Base-by-base conservation (phyloP, 2,113 vertebrate species). In the Pyxicephalus adspersus region DNA sequence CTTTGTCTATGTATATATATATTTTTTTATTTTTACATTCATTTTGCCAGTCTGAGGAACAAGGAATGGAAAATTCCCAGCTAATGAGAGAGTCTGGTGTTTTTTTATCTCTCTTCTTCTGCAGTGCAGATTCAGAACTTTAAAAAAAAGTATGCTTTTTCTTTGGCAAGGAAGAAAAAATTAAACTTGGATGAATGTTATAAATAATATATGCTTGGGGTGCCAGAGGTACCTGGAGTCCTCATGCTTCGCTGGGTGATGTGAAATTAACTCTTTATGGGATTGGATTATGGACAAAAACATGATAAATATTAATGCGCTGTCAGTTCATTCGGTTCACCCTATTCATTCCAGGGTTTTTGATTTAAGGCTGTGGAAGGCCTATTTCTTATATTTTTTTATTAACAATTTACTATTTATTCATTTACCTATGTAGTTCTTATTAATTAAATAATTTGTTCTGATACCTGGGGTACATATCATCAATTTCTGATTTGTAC, bases 171-270 rank as follows among this genome's bases (percentile, higher is more conserved):
- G 85, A 87, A 87, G 83, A 85, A 90, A 85, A 91, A 91, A 93
- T 94, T 92, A 93, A 93, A 92, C 84, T 93, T 92, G 90, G 89
- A 92, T 94, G 89, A 89, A 85, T 86, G 83, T 88, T 87, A 91
- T 94, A 91, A 93, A 94, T 94, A 94, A 93, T 93, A 85, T 85
- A 94, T 93, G 89, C 71, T 87, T 88, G 86, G 88, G 86, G 89
- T 89, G 80, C 80, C 80, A 65, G 81, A 87, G 89, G 85, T 86
- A 91, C 88, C 87, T 87, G 83, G 83, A 65, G 79, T 85, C 85
- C 80, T 89, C 83, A 85, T 61, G 28, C 34, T 89, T 90, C 81
- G 66, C 61, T 87, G 85, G 77, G 81, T 83, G 84, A 85, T 83
- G 84, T 83, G 77, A 84, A 88, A 83, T 87, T 90, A 90, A 91